phyloP scores from a whole-genome alignment of 1,140 invertebrate species.

The Dreissena polymorpha region DNA sequence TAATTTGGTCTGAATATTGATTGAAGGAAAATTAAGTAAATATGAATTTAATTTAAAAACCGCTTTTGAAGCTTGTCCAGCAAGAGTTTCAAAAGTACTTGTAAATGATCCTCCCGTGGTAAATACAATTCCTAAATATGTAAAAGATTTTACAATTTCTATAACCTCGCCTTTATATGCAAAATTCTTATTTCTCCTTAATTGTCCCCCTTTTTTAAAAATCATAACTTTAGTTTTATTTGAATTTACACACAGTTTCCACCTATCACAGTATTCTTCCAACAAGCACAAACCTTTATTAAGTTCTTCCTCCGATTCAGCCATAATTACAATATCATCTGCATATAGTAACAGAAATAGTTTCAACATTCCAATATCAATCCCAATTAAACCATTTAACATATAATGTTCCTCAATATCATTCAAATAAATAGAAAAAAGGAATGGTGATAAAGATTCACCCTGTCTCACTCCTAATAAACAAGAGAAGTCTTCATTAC shows the following conservation, averaged over 20 bases:
- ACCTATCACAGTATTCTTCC: constrained; percentile 29
- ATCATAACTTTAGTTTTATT: constrained; percentile 49
- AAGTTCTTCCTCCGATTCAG: constrained; percentile 27
- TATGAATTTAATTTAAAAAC: constrained; percentile 18
- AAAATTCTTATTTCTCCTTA: neutral
- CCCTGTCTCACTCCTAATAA: constrained; percentile 42
- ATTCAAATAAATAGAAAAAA: constrained; percentile 45
- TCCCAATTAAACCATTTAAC: constrained; percentile 18
- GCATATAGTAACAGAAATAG: constrained; percentile 42
- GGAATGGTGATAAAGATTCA: constrained; percentile 35
- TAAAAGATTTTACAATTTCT: constrained; percentile 28
- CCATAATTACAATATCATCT: constrained; percentile 46
- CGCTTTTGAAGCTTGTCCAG: constrained; percentile 22
- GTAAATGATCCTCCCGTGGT: constrained; percentile 8
- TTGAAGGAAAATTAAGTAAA: constrained; percentile 6
- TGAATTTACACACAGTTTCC: constrained; percentile 42
- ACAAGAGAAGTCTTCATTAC: constrained; percentile 15
- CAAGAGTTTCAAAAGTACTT: constrained; percentile 2
- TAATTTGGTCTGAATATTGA: neutral
- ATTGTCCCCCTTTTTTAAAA: constrained; percentile 23
- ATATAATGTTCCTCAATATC: constrained; percentile 29
- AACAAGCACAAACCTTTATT: constrained; percentile 13
- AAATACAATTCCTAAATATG: constrained; percentile 30
- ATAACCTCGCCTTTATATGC: neutral
- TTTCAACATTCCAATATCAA: constrained; percentile 31